Percentiles rank a stretch among this genome's conserved stretches.
Evolutionary conservation across 2,888 invertebrate species (phyloP).

Genomic region (Pammene aurita): DNA sequence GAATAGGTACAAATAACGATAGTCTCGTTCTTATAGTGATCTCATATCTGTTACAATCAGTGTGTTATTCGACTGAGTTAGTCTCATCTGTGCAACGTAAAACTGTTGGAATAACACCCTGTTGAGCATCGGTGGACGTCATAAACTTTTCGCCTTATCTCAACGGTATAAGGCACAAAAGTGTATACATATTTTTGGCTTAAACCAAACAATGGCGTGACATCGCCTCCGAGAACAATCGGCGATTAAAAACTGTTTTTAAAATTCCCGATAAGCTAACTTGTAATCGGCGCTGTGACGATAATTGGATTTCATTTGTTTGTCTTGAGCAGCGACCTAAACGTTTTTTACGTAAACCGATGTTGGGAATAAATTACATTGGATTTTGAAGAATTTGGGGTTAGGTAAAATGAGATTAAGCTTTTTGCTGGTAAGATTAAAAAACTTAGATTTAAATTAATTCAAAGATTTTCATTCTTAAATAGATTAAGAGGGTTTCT

Average conservation of each 20-base stretch:
- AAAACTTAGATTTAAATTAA: too few species aligned
- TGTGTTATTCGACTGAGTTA: not conserved
- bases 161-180: not conserved
- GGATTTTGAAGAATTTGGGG: not conserved
- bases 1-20: too few species aligned
- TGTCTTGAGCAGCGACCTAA: conserved; percentile 44
- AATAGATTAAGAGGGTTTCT: too few species aligned
- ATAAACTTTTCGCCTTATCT: not conserved
- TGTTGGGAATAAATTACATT: conserved; percentile 5
- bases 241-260: conserved; percentile 77
- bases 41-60: not conserved
- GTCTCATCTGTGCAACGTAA: not conserved
- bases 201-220: conserved; percentile 68
- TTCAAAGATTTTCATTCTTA: too few species aligned
- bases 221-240: conserved; percentile 74
- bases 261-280: conserved; percentile 66
- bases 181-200: not conserved
- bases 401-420: not conserved
- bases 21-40: not conserved
- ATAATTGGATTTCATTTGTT: conserved; percentile 43
- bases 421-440: too few species aligned
- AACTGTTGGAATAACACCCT: not conserved
- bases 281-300: conserved; percentile 57
- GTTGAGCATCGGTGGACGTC: conserved; percentile 3
- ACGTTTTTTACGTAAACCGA: conserved; percentile 18